A percentile compares a stretch with the other conserved stretches of the same genome.
phyloP scores from a whole-genome alignment of 2,113 vertebrate genomes.

The Ptilorrhoa leucosticta region DNA sequence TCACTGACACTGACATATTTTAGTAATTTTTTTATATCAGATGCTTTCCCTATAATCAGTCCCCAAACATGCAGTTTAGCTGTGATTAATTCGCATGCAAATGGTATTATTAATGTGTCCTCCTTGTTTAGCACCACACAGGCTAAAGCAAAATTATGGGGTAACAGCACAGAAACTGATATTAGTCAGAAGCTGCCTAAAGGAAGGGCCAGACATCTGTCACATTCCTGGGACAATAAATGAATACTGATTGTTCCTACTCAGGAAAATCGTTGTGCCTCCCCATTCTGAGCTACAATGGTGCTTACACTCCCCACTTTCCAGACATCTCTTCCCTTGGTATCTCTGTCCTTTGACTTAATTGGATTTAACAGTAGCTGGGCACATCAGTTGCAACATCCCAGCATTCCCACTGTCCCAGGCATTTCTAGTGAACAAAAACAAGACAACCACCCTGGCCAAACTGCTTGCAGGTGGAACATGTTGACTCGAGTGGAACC shows the following conservation, averaged over 20 bases:
- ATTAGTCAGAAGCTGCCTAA: slow-evolving; percentile 28
- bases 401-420: neutral
- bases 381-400: neutral
- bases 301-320: neutral
- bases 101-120: neutral
- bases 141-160: slow-evolving; percentile 26
- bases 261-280: neutral
- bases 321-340: neutral
- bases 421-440: neutral
- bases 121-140: neutral
- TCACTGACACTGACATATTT: neutral
- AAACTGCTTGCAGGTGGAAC: neutral
- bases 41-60: slow-evolving; percentile 17
- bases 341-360: neutral
- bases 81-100: neutral
- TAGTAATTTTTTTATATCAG: neutral
- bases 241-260: neutral
- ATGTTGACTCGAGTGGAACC: neutral
- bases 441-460: neutral
- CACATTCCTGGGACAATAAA: neutral
- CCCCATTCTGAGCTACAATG: neutral
- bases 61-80: neutral
- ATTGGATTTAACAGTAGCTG: neutral
- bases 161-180: slow-evolving; percentile 32
- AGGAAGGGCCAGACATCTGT: slow-evolving; percentile 1